These are phyloP conservation scores for Intellagama lesueurii DNA, from an alignment of 2,797 vertebrate genomes.

Conservation along the genomic window DNA sequence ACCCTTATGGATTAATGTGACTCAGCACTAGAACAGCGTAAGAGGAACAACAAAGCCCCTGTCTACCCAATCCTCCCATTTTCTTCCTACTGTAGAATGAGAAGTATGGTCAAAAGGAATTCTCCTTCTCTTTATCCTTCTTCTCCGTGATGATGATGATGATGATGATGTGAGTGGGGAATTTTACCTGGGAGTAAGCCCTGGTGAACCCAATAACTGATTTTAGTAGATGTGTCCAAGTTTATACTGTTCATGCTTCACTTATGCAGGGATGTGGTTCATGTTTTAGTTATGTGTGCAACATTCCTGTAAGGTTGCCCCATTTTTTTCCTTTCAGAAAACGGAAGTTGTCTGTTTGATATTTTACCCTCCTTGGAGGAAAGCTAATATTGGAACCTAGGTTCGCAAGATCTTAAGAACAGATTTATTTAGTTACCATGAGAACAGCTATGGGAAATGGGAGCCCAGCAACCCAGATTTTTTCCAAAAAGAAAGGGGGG, in stretches of 20 bases:
- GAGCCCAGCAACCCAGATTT: slow-evolving; percentile 25
- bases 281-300: background rate
- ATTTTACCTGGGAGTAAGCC: background rate
- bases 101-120: background rate
- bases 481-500: slow-evolving; percentile 10
- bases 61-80: background rate
- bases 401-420: slow-evolving; percentile 5
- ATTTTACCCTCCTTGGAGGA: background rate
- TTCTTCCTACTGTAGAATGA: background rate
- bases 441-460: background rate
- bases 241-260: no score
- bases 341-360: background rate
- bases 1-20: background rate
- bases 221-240: background rate
- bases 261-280: background rate
- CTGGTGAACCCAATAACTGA: background rate
- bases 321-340: background rate
- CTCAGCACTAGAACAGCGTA: background rate
- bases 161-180: no score
- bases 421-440: slow-evolving; percentile 24
- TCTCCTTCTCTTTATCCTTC: no score
- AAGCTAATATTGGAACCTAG: background rate
- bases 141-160: no score
- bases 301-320: background rate
- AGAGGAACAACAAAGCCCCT: background rate